These are phyloP conservation scores for Probaryconus sp. DNA, from an alignment of 1,140 invertebrate genomes.

Conservation along the genomic window DNA sequence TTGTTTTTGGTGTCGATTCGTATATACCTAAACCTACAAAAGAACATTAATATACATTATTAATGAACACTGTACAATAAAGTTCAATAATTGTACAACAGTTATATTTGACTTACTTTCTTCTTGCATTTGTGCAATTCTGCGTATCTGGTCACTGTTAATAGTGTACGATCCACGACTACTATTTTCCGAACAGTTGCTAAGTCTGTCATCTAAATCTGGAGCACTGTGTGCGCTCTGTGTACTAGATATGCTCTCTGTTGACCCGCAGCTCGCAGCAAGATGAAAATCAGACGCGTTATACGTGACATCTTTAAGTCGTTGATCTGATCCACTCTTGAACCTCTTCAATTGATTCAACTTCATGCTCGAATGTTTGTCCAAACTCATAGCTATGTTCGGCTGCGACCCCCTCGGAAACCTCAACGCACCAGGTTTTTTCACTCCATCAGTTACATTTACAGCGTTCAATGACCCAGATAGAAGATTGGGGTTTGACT, in stretches of 20 bases:
- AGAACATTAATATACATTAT: no score
- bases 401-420: conserved; percentile 68
- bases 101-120: conserved; percentile 61
- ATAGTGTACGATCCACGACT: conserved; percentile 70
- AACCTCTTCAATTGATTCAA: conserved; percentile 58
- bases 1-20: conserved; percentile 60
- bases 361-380: conserved; percentile 52
- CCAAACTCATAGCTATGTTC: conserved; percentile 61
- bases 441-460: conserved; percentile 19
- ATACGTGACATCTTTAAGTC: conserved; percentile 55
- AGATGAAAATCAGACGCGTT: conserved; percentile 49
- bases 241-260: conserved; percentile 75
- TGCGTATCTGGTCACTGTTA: conserved; percentile 67
- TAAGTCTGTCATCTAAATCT: conserved; percentile 68
- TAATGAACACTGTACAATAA: no score
- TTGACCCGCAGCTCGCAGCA: conserved; percentile 66
- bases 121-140: conserved; percentile 68
- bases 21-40: no score
- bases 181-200: conserved; percentile 70
- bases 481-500: conserved; percentile 75
- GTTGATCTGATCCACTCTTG: conserved; percentile 69
- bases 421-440: conserved; percentile 52
- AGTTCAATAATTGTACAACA: no score
- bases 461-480: conserved; percentile 60
- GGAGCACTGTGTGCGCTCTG: conserved; percentile 74